Percentiles rank a stretch among this genome's conserved stretches.
Evolutionary conservation across 2,888 invertebrate genomes (phyloP).

Genomic region (Aradus depressus): DNA sequence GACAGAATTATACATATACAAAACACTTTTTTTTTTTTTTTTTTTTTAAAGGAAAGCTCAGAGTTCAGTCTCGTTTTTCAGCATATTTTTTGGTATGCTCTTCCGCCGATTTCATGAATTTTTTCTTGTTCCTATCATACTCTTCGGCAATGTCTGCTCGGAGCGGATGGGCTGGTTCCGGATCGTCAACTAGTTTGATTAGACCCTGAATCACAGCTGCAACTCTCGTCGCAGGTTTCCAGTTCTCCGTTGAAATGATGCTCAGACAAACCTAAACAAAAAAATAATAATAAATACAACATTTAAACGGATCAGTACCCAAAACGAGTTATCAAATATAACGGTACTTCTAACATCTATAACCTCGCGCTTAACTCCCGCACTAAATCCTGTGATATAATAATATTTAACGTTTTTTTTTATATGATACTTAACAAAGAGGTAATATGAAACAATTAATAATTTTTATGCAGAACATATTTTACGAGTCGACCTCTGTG

Average conservation of each 20-base stretch:
- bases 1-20: slow-evolving; percentile 6
- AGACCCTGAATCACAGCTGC: slow-evolving; percentile 51
- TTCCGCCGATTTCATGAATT: slow-evolving; percentile 52
- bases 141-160: slow-evolving; percentile 52
- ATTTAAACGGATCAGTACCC: too few relatives aligned
- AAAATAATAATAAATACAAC: too few relatives aligned
- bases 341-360: too few relatives aligned
- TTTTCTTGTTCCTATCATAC: slow-evolving; percentile 48
- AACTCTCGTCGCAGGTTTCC: slow-evolving; percentile 55
- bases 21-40: slow-evolving; percentile 6
- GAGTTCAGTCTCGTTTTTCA: slow-evolving; percentile 40
- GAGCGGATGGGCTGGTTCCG: slow-evolving; percentile 52
- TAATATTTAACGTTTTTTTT: too few relatives aligned
- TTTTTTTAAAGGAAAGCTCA: neutral
- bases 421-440: too few relatives aligned
- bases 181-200: slow-evolving; percentile 47
- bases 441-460: too few relatives aligned
- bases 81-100: slow-evolving; percentile 50
- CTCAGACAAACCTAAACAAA: slow-evolving; percentile 51
- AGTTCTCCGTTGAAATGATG: slow-evolving; percentile 50
- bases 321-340: too few relatives aligned
- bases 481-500: too few relatives aligned
- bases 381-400: too few relatives aligned
- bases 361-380: too few relatives aligned
- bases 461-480: too few relatives aligned